A percentile compares a stretch with the other conserved stretches of the same genome.
phyloP scores from a whole-genome alignment of 2,113 vertebrate species.

The Pimephales promelas region DNA sequence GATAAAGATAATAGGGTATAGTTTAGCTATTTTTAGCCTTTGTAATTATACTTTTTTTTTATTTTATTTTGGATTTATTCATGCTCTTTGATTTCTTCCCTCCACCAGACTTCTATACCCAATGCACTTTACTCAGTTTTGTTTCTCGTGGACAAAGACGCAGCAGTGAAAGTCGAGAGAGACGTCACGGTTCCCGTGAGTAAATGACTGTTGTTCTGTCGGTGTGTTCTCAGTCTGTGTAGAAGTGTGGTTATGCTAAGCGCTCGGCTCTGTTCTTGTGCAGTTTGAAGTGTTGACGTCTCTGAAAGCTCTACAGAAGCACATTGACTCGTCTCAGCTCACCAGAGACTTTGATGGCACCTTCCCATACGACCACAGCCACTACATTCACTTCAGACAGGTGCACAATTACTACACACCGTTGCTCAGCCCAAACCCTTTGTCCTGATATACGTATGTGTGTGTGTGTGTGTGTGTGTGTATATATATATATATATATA shows the following conservation, averaged over 20 bases:
- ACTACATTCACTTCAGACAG: conserved; percentile 82
- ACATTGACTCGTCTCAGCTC: conserved; percentile 80
- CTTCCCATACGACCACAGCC: conserved; percentile 79
- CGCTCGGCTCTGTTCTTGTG: background rate
- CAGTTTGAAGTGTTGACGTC: conserved; percentile 82
- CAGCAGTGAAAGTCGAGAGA: conserved; percentile 72
- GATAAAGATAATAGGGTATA: no score
- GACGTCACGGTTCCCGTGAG: conserved; percentile 76
- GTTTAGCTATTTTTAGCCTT: background rate
- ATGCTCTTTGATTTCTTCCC: conserved; percentile 33
- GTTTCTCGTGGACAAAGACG: conserved; percentile 80
- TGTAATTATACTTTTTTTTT: background rate
- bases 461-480: no score
- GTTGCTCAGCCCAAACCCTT: no score
- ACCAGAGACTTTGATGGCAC: conserved; percentile 78
- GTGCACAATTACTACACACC: conserved; percentile 56
- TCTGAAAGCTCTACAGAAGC: conserved; percentile 80
- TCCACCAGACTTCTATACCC: conserved; percentile 66
- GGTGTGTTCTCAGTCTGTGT: background rate
- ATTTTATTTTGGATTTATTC: background rate
- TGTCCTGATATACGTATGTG: no score
- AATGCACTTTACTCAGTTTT: conserved; percentile 79
- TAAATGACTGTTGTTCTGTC: background rate
- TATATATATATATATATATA: no score
- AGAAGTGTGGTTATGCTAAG: no score